Conservation (phyloP, 1,140 invertebrate genomes). For the Antheraea pernyi region DNA sequence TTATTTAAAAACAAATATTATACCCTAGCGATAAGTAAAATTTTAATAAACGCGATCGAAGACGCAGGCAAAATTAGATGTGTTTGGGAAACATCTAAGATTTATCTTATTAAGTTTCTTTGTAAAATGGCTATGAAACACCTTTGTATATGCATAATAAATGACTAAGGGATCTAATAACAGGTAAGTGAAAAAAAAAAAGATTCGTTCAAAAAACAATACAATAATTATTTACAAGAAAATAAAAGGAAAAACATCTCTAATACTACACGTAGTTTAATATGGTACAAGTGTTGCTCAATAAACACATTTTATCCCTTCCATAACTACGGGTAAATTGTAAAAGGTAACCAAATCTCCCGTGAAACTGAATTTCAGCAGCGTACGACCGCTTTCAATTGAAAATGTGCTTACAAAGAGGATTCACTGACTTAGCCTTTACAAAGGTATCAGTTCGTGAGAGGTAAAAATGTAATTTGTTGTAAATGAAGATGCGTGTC, state of each 20-base stretch:
- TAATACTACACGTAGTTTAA: background rate
- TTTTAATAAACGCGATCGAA: too few species aligned
- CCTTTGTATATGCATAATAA: too few species aligned
- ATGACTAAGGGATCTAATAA: too few species aligned
- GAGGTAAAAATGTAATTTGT: conserved; percentile 18
- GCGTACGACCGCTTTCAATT: conserved; percentile 17
- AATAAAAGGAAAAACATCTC: background rate
- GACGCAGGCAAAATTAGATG: too few species aligned
- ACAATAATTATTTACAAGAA: background rate
- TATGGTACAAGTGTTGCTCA: background rate
- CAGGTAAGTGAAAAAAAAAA: too few species aligned
- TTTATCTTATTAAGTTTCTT: too few species aligned
- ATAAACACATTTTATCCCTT: background rate
- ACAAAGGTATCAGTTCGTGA: conserved; percentile 22
- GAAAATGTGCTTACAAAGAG: conserved; percentile 22
- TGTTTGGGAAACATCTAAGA: too few species aligned
- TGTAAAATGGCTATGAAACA: too few species aligned
- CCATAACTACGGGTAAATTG: background rate
- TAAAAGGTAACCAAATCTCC: conserved; percentile 13
- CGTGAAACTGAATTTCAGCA: conserved; percentile 23
- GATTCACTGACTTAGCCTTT: conserved; percentile 20
- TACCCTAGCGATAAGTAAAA: too few species aligned
- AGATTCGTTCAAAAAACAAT: too few species aligned
- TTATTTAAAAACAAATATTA: too few species aligned
- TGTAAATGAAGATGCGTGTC: background rate